Evolutionary conservation across 2,113 vertebrate species (phyloP), one percentile per base, ranked within the genome.

Genomic region (Lanius ludovicianus): DNA sequence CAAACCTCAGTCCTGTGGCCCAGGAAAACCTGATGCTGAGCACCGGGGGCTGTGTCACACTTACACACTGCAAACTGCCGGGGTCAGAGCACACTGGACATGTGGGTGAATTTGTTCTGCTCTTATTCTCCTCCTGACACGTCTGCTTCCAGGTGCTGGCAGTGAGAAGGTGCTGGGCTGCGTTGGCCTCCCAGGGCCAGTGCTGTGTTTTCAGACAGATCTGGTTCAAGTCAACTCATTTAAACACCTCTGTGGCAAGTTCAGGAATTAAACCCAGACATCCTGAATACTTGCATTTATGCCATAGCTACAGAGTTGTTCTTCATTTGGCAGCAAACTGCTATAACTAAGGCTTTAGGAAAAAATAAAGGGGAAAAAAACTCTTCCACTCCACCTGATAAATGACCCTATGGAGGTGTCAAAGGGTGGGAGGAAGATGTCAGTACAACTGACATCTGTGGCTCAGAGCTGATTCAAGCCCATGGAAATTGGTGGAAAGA

Each of bases 361-460:
- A 75, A 71, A 68, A 44, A 27, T 10, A 41, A 25, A 60, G 3
- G 3, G 15, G 37, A 39, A 28, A 53, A 37, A n/a, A 73, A 53
- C 3, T 39, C 35, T 89, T 81, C 30, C 41, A 14, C 19, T 44
- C 30, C 67, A 67, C 73, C 30, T 68, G 56, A 60, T 75, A 71
- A 84, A 84, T 7, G 22, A 81, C 4, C 35, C 27, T 20, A 3
- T 25, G 3, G 1, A 83, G 41, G 73, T 83, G 65, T 76, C 0
- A 0, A 87, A 90, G 82, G 41, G 25, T 25, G n/a, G 55, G 75
- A 97, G 76, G 88, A 95, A 95, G 90, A 92, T 86, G 76, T 94
- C 85, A 71, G 44, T 12, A 20, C 1, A 0, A 21, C 42, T 89
- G 92, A 94, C 89, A 68, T 74, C 69, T 75, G 87, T 4, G 3